Conservation (phyloP, 2,113 vertebrate genomes). For the Elachura formosa region DNA sequence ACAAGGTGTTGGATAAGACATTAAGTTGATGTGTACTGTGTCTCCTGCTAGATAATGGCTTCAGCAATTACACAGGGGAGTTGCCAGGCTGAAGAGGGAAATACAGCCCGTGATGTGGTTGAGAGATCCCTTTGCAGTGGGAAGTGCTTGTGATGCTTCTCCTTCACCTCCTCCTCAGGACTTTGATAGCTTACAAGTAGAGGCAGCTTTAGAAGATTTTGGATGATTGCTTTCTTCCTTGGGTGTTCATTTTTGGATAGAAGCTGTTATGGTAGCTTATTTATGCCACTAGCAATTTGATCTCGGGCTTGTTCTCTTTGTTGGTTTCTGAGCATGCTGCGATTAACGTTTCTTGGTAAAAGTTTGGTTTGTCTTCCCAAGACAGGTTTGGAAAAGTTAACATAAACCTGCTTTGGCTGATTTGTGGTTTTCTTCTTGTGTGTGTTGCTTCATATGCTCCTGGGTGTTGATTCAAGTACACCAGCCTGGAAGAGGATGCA, state of each 20-base stretch:
- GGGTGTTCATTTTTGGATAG: not conserved
- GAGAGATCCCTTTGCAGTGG: rapidly evolving
- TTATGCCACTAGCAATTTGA: not conserved
- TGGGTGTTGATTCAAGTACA: not conserved
- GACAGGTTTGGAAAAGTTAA: not conserved
- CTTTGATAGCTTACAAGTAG: not conserved
- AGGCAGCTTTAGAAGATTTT: not conserved
- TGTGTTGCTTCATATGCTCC: rapidly evolving
- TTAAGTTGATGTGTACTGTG: rapidly evolving
- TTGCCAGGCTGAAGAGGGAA: not conserved
- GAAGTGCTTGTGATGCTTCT: not conserved
- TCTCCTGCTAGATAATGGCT: not conserved
- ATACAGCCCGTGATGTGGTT: rapidly evolving
- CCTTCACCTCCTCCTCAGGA: not conserved
- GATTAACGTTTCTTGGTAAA: not conserved
- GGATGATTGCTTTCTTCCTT: not conserved
- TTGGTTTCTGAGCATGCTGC: not conserved
- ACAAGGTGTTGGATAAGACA: rapidly evolving
- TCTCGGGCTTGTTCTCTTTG: not conserved
- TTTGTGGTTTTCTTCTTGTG: not conserved
- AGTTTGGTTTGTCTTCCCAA: not conserved
- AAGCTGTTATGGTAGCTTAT: not conserved
- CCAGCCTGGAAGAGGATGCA: not conserved
- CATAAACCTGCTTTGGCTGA: not conserved
- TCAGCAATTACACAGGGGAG: rapidly evolving